These are phyloP conservation scores for Onychomys leucogaster DNA, from an alignment of 2,797 vertebrate genomes.

Conservation along the genomic window DNA sequence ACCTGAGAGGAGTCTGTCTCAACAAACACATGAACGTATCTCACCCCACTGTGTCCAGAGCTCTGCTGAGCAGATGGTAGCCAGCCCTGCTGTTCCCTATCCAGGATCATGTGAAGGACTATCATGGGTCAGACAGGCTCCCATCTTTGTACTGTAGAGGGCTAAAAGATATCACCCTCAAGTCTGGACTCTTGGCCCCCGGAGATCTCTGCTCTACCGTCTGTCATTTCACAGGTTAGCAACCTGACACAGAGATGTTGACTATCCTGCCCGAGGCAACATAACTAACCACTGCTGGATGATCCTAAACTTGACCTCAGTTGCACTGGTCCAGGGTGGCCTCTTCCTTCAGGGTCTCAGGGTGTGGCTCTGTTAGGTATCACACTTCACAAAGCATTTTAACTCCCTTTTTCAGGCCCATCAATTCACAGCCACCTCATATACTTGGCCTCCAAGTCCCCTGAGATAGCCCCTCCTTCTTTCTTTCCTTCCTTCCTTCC, in stretches of 20 bases:
- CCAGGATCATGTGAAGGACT: background rate
- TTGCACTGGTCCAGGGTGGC: background rate
- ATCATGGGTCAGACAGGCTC: background rate
- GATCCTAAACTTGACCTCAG: slow-evolving; percentile 8
- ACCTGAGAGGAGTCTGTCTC: background rate
- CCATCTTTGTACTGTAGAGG: background rate
- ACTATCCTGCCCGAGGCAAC: background rate
- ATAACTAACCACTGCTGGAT: background rate
- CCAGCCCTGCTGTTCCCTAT: background rate
- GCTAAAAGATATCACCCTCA: background rate
- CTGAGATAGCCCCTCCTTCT: background rate
- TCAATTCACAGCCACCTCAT: background rate
- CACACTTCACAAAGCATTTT: background rate
- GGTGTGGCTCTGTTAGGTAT: background rate
- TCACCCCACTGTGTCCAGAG: background rate
- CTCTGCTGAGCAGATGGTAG: background rate
- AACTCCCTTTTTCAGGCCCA: background rate
- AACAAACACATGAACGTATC: background rate
- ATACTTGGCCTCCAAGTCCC: background rate
- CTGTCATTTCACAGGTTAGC: slow-evolving; percentile 11
- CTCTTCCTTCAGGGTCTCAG: background rate
- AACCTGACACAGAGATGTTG: background rate
- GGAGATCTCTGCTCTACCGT: background rate
- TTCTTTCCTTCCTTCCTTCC: background rate
- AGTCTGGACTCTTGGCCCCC: background rate